Conservation (phyloP, 2,113 vertebrate genomes). For the Poeciliopsis turrubarensis region DNA sequence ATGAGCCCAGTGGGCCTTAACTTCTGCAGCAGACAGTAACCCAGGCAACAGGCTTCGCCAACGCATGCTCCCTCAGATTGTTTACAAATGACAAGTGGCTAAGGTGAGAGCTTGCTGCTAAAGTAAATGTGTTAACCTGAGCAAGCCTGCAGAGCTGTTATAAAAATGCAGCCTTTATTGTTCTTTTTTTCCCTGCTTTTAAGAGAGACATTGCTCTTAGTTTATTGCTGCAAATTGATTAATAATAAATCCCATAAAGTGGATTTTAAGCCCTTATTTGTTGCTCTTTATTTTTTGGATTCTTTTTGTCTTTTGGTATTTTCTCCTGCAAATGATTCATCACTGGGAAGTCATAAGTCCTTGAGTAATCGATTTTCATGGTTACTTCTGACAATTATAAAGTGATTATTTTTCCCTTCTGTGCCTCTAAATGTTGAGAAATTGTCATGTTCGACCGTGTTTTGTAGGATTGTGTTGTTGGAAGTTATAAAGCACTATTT, state of each 20-base stretch:
- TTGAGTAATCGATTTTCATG: slow-evolving; percentile 32
- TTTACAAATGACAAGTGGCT: slow-evolving; percentile 68
- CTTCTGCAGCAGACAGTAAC: slow-evolving; percentile 72
- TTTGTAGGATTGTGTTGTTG: not conserved
- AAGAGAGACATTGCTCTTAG: not conserved
- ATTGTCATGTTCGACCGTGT: not conserved
- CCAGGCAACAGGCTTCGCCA: slow-evolving; percentile 63
- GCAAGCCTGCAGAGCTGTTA: slow-evolving; percentile 3
- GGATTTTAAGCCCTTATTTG: not conserved
- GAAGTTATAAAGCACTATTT: not conserved
- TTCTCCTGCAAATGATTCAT: slow-evolving; percentile 1
- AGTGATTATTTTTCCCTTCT: not conserved
- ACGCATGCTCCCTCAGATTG: slow-evolving; percentile 60
- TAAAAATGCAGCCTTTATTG: slow-evolving; percentile 11
- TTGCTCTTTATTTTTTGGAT: not conserved
- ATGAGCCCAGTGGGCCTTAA: slow-evolving; percentile 61
- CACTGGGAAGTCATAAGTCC: slow-evolving; percentile 5
- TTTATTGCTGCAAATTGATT: slow-evolving; percentile 8
- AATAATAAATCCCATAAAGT: slow-evolving; percentile 27
- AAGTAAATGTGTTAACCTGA: slow-evolving; percentile 39
- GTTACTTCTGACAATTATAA: slow-evolving; percentile 1
- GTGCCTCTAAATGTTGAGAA: not conserved
- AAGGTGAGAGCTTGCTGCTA: slow-evolving; percentile 33
- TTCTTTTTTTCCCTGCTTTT: not conserved
- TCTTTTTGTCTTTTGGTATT: not conserved